Percentiles rank a stretch among this genome's conserved stretches.
Evolutionary conservation across 2,113 vertebrate species (phyloP).

Genomic region (Typhlomys cinereus): DNA sequence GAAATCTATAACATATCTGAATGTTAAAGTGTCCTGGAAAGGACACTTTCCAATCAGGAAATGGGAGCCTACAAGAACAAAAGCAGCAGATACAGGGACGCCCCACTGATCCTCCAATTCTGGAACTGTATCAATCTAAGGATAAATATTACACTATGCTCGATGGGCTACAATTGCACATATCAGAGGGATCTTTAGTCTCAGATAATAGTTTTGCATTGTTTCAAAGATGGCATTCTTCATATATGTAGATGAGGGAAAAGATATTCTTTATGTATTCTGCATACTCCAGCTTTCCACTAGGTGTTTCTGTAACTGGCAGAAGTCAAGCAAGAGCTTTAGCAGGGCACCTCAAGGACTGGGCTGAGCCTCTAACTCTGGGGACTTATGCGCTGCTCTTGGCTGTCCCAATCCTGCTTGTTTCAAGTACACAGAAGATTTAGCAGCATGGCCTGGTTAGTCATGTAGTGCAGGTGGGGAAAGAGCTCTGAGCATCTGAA

Average conservation of each 20-base stretch:
- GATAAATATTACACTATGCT: not conserved
- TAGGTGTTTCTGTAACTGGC: not conserved
- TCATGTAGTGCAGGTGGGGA: not conserved
- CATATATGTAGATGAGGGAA: not conserved
- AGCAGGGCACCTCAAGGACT: not conserved
- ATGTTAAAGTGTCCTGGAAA: not conserved
- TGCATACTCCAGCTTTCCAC: not conserved
- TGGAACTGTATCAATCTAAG: not conserved
- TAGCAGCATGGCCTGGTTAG: not conserved
- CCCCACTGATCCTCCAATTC: not conserved
- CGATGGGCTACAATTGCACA: not conserved
- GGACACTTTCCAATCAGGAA: too few species aligned
- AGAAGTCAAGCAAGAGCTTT: not conserved
- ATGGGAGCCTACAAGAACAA: not conserved
- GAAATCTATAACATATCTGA: not conserved
- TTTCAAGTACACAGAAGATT: not conserved
- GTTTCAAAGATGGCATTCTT: not conserved
- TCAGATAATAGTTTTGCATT: not conserved
- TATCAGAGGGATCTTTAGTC: not conserved
- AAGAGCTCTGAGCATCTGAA: not conserved
- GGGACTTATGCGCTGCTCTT: not conserved
- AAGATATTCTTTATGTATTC: not conserved
- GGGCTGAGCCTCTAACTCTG: not conserved
- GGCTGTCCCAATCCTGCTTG: not conserved
- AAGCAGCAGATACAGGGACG: not conserved